A percentile compares a stretch with the other conserved stretches of the same genome.
Evolutionary conservation across 2,888 invertebrate genomes (phyloP).

Genomic region (Campoletis raptor): DNA sequence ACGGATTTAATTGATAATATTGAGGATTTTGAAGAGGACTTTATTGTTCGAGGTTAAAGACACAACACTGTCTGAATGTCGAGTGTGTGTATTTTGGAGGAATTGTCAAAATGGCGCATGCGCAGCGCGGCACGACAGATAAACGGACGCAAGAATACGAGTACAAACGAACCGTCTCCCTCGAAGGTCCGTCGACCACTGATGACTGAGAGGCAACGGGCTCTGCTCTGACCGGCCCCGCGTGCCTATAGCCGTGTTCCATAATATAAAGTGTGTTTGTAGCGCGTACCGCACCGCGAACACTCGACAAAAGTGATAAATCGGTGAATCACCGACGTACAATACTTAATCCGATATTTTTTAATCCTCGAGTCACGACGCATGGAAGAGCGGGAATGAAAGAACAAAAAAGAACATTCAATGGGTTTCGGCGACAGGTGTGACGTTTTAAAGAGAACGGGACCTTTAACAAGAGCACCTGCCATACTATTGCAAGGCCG

Average conservation of each 20-base stretch:
- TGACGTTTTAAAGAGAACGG: slow-evolving; percentile 7
- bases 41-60: slow-evolving; percentile 25
- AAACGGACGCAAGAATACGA: background rate
- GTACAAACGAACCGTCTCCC: slow-evolving; percentile 47
- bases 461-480: slow-evolving; percentile 15
- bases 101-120: slow-evolving; percentile 47
- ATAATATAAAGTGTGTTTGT: background rate
- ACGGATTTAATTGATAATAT: background rate
- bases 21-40: background rate
- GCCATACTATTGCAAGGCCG: slow-evolving; percentile 11
- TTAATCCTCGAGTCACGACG: background rate
- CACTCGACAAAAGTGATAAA: slow-evolving; percentile 14
- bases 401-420: background rate
- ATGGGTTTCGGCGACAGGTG: slow-evolving; percentile 11
- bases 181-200: slow-evolving; percentile 61
- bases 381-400: background rate
- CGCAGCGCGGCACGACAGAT: slow-evolving; percentile 4
- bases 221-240: slow-evolving; percentile 11
- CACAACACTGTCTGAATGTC: background rate
- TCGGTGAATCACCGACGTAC: slow-evolving; percentile 6
- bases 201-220: slow-evolving; percentile 2
- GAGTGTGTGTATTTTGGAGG: slow-evolving; percentile 40
- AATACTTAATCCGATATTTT: background rate
- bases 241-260: background rate
- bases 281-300: slow-evolving; percentile 1